These are phyloP conservation scores for Myrmecobius fasciatus DNA, from an alignment of 2,113 vertebrate genomes.

Conservation along the genomic window DNA sequence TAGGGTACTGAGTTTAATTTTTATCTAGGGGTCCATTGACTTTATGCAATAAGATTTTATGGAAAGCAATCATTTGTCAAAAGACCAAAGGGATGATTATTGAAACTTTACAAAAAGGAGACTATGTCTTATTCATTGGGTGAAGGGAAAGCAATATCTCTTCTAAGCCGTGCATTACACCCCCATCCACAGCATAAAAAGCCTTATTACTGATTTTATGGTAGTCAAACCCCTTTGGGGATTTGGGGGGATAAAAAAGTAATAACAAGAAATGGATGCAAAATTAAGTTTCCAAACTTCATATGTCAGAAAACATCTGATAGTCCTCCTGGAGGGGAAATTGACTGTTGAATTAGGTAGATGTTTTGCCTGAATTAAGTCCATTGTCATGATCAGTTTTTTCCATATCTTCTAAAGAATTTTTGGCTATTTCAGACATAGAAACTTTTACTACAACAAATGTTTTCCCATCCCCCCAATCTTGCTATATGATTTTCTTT, in stretches of 20 bases:
- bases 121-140: slow-evolving; percentile 40
- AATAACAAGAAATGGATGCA: slow-evolving; percentile 71
- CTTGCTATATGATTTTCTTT: neutral
- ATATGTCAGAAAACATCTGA: slow-evolving; percentile 55
- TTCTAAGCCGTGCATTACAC: slow-evolving; percentile 60
- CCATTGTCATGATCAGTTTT: slow-evolving; percentile 8
- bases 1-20: slow-evolving; percentile 73
- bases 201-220: slow-evolving; percentile 59
- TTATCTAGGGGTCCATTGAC: slow-evolving; percentile 64
- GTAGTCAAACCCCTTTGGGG: slow-evolving; percentile 69
- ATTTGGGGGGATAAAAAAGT: slow-evolving; percentile 63
- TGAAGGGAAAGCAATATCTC: slow-evolving; percentile 71
- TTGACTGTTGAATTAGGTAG: slow-evolving; percentile 54
- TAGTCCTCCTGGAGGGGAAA: slow-evolving; percentile 54
- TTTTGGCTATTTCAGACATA: slow-evolving; percentile 34
- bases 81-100: slow-evolving; percentile 65
- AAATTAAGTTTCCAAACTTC: slow-evolving; percentile 70
- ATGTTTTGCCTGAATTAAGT: slow-evolving; percentile 41
- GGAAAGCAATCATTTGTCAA: slow-evolving; percentile 74
- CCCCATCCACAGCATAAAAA: slow-evolving; percentile 66
- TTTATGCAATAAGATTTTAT: slow-evolving; percentile 75
- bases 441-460: neutral
- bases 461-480: neutral
- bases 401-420: slow-evolving; percentile 51
- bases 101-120: slow-evolving; percentile 70